These are phyloP conservation scores for Quadriops clusia DNA, from an alignment of 2,888 invertebrate genomes.

Conservation along the genomic window DNA sequence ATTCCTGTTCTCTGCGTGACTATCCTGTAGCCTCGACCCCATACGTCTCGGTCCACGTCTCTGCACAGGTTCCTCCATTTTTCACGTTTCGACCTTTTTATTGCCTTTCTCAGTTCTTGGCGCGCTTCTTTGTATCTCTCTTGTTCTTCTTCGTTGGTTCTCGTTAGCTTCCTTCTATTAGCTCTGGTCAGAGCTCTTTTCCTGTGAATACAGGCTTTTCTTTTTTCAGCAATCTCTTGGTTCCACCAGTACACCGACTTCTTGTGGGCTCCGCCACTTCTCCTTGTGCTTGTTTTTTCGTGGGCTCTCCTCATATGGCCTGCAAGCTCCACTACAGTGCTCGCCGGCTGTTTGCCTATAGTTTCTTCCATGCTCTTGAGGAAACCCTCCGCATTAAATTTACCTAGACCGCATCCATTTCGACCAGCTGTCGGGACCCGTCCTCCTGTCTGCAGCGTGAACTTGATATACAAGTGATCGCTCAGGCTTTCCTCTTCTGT, in stretches of 20 bases:
- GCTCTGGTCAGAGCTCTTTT: constrained; percentile 7
- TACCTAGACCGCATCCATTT: no score
- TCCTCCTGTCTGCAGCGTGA: no score
- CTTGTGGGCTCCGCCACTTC: not conserved
- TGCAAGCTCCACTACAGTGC: no score
- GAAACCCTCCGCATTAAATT: no score
- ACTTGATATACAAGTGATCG: no score
- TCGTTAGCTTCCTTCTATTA: not conserved
- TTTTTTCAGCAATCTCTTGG: constrained; percentile 7
- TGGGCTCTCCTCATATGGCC: no score
- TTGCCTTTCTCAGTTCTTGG: constrained; percentile 6
- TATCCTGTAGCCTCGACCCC: constrained; percentile 8
- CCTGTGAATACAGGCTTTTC: constrained; percentile 5
- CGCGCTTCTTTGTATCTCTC: constrained; percentile 2
- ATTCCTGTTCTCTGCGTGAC: constrained; percentile 2
- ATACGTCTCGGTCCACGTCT: constrained; percentile 5
- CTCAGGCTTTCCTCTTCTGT: no score
- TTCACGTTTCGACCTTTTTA: constrained; percentile 1
- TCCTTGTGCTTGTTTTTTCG: no score
- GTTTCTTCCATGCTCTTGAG: no score
- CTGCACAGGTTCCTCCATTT: constrained; percentile 7
- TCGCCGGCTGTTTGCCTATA: no score
- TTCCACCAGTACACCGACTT: constrained; percentile 10
- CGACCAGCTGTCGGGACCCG: no score
- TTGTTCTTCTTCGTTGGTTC: no score